Evolutionary conservation across 2,888 invertebrate genomes (phyloP).

Genomic region (Ctenicera cuprea): DNA sequence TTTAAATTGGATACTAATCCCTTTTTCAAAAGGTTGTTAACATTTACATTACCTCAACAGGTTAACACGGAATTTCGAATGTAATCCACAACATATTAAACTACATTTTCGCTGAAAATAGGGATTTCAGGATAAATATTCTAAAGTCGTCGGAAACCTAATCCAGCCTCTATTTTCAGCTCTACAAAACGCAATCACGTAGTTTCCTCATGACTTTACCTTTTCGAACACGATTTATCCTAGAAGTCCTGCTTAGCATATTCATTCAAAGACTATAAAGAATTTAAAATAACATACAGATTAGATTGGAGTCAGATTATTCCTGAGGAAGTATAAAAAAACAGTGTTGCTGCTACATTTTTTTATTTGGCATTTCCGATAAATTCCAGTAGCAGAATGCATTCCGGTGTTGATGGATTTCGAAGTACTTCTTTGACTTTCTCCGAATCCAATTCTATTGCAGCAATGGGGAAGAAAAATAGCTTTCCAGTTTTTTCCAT

Average conservation of each 20-base stretch:
- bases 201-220: background rate
- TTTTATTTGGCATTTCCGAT: background rate
- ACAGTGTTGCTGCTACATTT: no score
- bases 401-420: background rate
- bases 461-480: background rate
- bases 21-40: no score
- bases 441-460: background rate
- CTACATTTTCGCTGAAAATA: no score
- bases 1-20: no score
- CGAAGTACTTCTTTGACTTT: background rate
- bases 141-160: background rate
- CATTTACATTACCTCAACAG: no score
- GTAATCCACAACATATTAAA: no score
- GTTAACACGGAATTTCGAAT: no score
- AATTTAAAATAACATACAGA: no score
- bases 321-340: no score
- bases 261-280: no score
- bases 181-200: constrained; percentile 2
- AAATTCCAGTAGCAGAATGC: background rate
- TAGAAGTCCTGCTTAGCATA: background rate
- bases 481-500: background rate
- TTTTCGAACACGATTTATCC: background rate
- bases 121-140: constrained; percentile 3
- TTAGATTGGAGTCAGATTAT: no score
- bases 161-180: background rate